Percentiles rank a stretch among this genome's conserved stretches.
Conservation (phyloP, 2,113 vertebrate species). For the Cololabis saira region DNA sequence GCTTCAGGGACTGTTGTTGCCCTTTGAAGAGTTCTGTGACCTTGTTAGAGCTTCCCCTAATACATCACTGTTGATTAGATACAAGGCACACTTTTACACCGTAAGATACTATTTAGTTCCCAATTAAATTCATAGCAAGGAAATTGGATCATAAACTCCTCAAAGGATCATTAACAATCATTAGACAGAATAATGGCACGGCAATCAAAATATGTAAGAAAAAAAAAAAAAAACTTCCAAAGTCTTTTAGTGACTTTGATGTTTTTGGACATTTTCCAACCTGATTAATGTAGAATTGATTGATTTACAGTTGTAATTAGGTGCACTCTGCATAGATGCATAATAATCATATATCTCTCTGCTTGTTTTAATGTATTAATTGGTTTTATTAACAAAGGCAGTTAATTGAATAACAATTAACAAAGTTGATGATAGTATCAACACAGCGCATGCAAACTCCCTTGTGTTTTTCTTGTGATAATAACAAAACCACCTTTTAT, state of each 20-base stretch:
- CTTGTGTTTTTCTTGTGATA: constrained; percentile 75
- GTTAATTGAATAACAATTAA: constrained; percentile 83
- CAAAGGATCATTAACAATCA: constrained; percentile 77
- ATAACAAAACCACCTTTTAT: constrained; percentile 82
- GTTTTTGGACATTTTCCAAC: constrained; percentile 79
- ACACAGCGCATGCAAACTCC: constrained; percentile 68
- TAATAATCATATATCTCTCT: constrained; percentile 78
- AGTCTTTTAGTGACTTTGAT: constrained; percentile 81
- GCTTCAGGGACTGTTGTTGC: constrained; percentile 48
- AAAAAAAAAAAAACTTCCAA: constrained; percentile 68
- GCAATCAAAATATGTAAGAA: constrained; percentile 73
- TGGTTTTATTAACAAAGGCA: constrained; percentile 82
- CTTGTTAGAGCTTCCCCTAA: constrained; percentile 58
- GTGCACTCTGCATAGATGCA: constrained; percentile 77
- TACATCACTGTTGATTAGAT: constrained; percentile 70
- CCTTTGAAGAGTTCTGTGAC: constrained; percentile 67
- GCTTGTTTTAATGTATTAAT: constrained; percentile 81
- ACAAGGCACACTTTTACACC: constrained; percentile 64
- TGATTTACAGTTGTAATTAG: constrained; percentile 83
- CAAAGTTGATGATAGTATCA: constrained; percentile 76
- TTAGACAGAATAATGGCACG: constrained; percentile 75
- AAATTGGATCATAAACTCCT: constrained; percentile 78
- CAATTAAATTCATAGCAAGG: constrained; percentile 73
- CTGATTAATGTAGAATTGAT: constrained; percentile 78
- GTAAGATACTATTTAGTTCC: constrained; percentile 71